Evolutionary conservation across 2,113 vertebrate genomes (phyloP).

Genomic region (Rhinogobius similis): DNA sequence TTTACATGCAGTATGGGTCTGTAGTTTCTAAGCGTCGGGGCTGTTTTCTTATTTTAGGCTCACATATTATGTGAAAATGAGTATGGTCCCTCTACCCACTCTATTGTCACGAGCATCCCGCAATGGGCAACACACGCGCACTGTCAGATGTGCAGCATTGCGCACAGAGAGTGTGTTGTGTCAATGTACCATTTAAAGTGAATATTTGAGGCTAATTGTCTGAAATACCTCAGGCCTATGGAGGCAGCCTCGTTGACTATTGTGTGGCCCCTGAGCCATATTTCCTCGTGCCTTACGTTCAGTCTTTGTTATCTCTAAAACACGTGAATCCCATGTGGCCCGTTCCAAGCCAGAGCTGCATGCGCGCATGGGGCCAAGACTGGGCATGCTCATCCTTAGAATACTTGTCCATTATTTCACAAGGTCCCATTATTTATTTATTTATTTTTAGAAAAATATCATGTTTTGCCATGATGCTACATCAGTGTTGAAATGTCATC

Average conservation of each 20-base stretch:
- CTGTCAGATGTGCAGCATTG: neutral
- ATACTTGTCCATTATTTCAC: slow-evolving; percentile 17
- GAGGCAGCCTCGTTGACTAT: slow-evolving; percentile 22
- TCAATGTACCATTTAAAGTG: slow-evolving; percentile 34
- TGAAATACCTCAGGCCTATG: slow-evolving; percentile 32
- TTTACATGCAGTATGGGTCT: neutral
- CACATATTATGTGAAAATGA: neutral
- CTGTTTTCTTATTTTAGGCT: neutral
- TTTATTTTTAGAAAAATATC: too few species aligned
- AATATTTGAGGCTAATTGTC: slow-evolving; percentile 42
- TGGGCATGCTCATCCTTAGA: slow-evolving; percentile 40
- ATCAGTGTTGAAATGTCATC: neutral
- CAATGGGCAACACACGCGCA: slow-evolving; percentile 11
- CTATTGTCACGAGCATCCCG: neutral
- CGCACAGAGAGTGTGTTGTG: slow-evolving; percentile 6
- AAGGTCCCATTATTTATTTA: neutral
- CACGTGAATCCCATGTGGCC: slow-evolving; percentile 55
- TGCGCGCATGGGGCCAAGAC: slow-evolving; percentile 35
- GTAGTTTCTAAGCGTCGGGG: neutral
- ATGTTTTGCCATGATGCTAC: neutral
- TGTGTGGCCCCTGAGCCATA: slow-evolving; percentile 40
- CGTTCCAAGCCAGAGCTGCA: slow-evolving; percentile 13
- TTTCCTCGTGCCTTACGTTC: slow-evolving; percentile 33
- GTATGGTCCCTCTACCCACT: neutral
- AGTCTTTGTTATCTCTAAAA: slow-evolving; percentile 52